A percentile compares a stretch with the other conserved stretches of the same genome.
phyloP scores from a whole-genome alignment of 2,113 vertebrate genomes.

The Chlamydotis undulata region DNA sequence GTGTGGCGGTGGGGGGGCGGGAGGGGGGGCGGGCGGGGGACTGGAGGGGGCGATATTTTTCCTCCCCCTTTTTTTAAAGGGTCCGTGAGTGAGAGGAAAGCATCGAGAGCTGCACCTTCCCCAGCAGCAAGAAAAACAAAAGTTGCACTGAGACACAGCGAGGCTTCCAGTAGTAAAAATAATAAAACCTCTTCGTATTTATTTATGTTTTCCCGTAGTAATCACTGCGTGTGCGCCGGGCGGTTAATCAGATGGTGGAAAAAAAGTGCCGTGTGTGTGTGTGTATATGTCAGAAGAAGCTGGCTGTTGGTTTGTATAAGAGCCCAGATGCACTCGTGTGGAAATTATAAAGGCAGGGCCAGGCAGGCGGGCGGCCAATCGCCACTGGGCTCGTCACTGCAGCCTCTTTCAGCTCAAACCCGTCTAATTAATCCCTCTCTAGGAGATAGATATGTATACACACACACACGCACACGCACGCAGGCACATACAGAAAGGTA shows the following conservation, averaged over 20 bases:
- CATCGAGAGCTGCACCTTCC: constrained; percentile 72
- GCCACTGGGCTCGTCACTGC: constrained; percentile 89
- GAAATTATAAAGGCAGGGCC: constrained; percentile 97
- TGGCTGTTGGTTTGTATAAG: constrained; percentile 89
- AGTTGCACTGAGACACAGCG: constrained; percentile 73
- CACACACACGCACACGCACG: constrained; percentile 63
- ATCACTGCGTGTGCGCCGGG: constrained; percentile 70
- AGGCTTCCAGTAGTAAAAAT: constrained; percentile 76
- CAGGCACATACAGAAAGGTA: constrained; percentile 77
- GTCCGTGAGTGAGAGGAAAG: constrained; percentile 53
- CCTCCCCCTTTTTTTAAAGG: constrained; percentile 64
- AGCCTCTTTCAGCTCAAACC: constrained; percentile 82
- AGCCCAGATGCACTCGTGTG: constrained; percentile 87
- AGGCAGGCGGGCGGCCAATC: constrained; percentile 90
- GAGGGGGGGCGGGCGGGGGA: not conserved
- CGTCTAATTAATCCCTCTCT: constrained; percentile 89
- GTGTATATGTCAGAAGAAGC: constrained; percentile 80
- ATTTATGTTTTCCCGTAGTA: constrained; percentile 73
- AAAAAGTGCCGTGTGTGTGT: constrained; percentile 75
- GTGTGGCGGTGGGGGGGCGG: not conserved
- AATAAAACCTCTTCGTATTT: constrained; percentile 73
- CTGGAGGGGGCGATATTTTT: constrained; percentile 40
- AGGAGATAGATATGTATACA: constrained; percentile 71
- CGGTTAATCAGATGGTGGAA: constrained; percentile 70
- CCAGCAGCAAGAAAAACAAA: constrained; percentile 63